phyloP scores from a whole-genome alignment of 1,140 invertebrate genomes.

The Tetragnatha versicolor region DNA sequence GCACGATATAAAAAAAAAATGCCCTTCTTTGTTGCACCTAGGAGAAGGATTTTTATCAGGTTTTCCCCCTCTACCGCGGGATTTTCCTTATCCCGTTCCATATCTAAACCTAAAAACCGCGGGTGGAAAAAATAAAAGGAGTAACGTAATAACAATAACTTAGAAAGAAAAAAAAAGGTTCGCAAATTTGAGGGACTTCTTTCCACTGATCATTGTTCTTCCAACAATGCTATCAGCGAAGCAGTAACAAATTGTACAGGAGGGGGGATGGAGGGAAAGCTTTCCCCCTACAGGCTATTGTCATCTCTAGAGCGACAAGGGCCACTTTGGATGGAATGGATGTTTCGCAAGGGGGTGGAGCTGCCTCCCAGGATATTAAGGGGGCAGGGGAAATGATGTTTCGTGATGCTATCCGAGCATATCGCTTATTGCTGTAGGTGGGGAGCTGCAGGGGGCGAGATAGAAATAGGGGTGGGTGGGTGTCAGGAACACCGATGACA shows the following conservation, averaged over 20 bases:
- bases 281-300: not conserved
- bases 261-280: not conserved
- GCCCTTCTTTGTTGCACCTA: constrained; percentile 14
- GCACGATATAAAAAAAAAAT: not conserved
- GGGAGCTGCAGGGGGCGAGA: not conserved
- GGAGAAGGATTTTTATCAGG: not conserved
- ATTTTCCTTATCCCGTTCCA: not conserved
- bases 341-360: not conserved
- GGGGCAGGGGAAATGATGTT: constrained; percentile 12
- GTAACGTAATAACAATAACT: not conserved
- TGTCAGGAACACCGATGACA: too few species aligned
- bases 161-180: not conserved
- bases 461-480: not conserved
- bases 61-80: too few species aligned
- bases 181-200: constrained; percentile 18
- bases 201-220: constrained; percentile 28
- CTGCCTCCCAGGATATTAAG: constrained; percentile 1
- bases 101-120: not conserved
- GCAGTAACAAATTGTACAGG: constrained; percentile 4
- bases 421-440: too few species aligned
- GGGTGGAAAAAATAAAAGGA: not conserved
- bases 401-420: constrained; percentile 11
- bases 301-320: constrained; percentile 8
- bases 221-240: constrained; percentile 18
- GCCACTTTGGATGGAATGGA: constrained; percentile 1